Conservation (phyloP, 2,797 vertebrate species). For the Coranthus polyacanthus region DNA sequence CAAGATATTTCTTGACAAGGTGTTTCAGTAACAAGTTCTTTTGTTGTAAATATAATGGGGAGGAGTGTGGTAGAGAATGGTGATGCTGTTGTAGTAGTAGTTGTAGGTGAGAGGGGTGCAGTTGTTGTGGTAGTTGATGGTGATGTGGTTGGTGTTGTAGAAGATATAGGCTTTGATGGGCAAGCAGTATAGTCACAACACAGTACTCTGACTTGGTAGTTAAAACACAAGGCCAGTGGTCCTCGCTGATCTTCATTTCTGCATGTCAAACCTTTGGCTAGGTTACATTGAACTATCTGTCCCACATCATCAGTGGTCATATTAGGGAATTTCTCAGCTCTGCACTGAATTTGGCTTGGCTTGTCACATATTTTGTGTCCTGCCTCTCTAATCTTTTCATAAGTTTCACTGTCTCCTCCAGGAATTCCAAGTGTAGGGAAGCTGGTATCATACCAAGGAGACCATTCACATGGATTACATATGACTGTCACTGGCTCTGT, state of each 20-base stretch:
- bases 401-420: conserved; percentile 22
- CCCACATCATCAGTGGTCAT: conserved; percentile 52
- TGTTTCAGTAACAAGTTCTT: not conserved
- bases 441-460: conserved; percentile 76
- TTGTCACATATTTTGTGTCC: conserved; percentile 67
- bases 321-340: conserved; percentile 71
- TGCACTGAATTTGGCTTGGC: conserved; percentile 67
- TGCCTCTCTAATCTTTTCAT: conserved; percentile 48
- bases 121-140: no score
- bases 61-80: not conserved
- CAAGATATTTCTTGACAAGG: conserved; percentile 54
- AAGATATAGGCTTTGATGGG: conserved; percentile 9
- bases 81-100: not conserved
- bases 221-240: conserved; percentile 61
- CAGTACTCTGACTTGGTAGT: conserved; percentile 69
- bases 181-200: conserved; percentile 64
- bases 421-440: conserved; percentile 62
- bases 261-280: conserved; percentile 63
- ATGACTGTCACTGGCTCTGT: conserved; percentile 29
- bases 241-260: conserved; percentile 69
- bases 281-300: conserved; percentile 66
- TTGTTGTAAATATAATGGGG: not conserved
- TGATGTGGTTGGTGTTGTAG: not conserved
- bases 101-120: not conserved
- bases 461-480: conserved; percentile 70